Percentiles rank a stretch among this genome's conserved stretches.
Conservation (phyloP, 2,113 vertebrate species). For the Lophura nycthemera region DNA sequence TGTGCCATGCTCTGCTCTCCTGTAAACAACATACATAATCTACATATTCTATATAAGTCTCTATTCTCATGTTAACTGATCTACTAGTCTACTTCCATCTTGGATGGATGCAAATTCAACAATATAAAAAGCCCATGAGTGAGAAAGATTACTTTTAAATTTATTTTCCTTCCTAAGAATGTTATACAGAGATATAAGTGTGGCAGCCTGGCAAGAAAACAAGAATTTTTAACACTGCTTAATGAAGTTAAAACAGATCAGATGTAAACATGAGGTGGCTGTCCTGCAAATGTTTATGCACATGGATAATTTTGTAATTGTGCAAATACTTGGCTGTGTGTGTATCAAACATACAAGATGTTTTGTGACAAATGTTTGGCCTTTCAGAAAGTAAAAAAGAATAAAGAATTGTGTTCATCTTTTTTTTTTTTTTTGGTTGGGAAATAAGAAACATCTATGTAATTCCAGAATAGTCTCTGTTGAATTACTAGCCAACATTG, state of each 20-base stretch:
- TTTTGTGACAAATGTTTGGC: background rate
- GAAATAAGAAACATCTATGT: background rate
- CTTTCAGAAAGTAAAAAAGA: background rate
- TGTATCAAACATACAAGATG: background rate
- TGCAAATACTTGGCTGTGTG: background rate
- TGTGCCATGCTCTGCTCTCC: background rate
- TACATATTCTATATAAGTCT: background rate
- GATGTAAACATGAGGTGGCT: background rate
- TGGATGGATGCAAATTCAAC: background rate
- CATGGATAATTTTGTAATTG: background rate
- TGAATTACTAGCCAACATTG: background rate
- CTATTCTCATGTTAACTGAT: background rate
- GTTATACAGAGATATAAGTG: background rate
- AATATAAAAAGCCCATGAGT: background rate
- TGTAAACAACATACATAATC: background rate
- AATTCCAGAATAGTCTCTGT: background rate
- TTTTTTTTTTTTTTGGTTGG: background rate
- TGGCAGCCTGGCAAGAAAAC: background rate
- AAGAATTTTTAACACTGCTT: background rate
- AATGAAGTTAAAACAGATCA: slow-evolving; percentile 11
- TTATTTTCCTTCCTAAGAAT: slow-evolving; percentile 4
- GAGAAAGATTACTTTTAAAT: background rate
- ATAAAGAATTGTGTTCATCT: background rate
- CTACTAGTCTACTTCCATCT: background rate
- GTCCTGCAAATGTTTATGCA: slow-evolving; percentile 21